Evolutionary conservation across 2,888 invertebrate genomes (phyloP).

Genomic region (Eupithecia inturbata): DNA sequence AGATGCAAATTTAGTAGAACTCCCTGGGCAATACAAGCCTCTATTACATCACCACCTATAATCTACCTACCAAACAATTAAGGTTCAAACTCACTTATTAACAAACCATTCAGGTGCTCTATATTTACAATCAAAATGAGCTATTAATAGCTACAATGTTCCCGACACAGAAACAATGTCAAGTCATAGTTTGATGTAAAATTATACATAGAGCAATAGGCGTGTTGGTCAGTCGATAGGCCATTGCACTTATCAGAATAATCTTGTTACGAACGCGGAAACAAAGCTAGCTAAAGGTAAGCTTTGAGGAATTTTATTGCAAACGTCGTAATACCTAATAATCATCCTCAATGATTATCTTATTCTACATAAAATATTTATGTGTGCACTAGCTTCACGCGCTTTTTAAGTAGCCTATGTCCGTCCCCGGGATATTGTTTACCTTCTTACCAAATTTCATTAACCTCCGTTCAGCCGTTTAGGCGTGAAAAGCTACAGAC

Average conservation of each 20-base stretch:
- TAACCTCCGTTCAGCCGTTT: no score
- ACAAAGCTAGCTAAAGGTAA: background rate
- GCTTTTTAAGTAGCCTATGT: no score
- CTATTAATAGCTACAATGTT: background rate
- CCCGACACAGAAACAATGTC: background rate
- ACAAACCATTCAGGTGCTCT: background rate
- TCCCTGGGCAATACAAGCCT: no score
- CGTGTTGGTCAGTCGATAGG: slow-evolving; percentile 1
- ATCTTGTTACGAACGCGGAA: slow-evolving; percentile 24
- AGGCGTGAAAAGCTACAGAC: no score
- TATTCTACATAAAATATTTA: background rate
- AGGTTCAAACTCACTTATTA: background rate
- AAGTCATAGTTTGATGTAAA: background rate
- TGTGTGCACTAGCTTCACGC: no score
- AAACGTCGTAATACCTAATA: background rate
- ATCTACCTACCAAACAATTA: no score
- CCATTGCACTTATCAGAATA: slow-evolving; percentile 32
- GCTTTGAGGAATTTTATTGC: background rate
- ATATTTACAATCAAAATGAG: background rate
- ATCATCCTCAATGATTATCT: background rate
- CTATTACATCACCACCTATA: no score
- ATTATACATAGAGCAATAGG: background rate
- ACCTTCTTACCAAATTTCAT: no score
- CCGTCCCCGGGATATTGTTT: no score
- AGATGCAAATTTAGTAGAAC: no score